Conservation (phyloP, 2,888 invertebrate genomes). For the Baccha elongata region DNA sequence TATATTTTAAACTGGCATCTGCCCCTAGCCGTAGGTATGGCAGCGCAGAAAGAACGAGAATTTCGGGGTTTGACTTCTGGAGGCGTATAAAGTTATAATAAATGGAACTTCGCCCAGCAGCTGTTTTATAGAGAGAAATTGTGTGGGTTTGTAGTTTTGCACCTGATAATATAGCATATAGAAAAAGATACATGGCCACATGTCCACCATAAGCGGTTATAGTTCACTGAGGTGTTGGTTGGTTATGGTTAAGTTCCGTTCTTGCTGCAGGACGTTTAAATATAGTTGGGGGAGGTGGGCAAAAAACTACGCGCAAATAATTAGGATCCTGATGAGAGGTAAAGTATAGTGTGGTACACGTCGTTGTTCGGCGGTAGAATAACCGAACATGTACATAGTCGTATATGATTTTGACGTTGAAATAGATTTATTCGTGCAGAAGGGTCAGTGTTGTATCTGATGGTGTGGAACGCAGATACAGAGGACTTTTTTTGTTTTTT, state of each 20-base stretch:
- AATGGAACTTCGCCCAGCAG: conserved; percentile 61
- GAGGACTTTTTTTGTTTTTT: conserved; percentile 26
- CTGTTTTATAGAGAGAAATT: conserved; percentile 22
- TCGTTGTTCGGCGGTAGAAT: conserved; percentile 23
- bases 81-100: conserved; percentile 61
- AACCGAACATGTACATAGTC: conserved; percentile 20
- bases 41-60: neutral
- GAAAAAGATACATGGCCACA: conserved; percentile 46
- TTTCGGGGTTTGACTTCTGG: conserved; percentile 31
- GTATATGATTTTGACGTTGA: conserved; percentile 50
- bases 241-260: conserved; percentile 7
- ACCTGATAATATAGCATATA: conserved; percentile 50
- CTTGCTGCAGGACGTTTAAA: conserved; percentile 15
- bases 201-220: conserved; percentile 32
- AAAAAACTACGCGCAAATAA: conserved; percentile 50
- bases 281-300: neutral
- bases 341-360: conserved; percentile 6
- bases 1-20: conserved; percentile 38
- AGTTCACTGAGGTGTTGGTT: neutral
- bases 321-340: conserved; percentile 63
- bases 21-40: conserved; percentile 5
- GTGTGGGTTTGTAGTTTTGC: conserved; percentile 15
- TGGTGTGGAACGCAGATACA: conserved; percentile 30
- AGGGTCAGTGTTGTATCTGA: conserved; percentile 40
- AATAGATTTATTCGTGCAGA: conserved; percentile 56